Percentiles rank a stretch among this genome's conserved stretches.
phyloP scores from a whole-genome alignment of 2,888 invertebrate species.

The Cheilosia variabilis region DNA sequence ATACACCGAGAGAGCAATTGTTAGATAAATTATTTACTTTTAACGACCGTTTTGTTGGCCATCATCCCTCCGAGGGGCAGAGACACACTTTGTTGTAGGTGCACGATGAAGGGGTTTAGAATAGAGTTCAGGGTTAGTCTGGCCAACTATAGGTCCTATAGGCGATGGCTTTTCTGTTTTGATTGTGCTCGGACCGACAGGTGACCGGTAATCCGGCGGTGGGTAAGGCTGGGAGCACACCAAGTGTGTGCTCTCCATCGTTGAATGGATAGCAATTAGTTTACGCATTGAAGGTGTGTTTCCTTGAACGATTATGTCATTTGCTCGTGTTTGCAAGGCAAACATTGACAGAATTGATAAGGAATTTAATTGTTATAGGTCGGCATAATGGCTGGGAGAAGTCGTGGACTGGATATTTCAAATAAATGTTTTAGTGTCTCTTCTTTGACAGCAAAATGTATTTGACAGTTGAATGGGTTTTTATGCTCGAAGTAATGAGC shows the following conservation, averaged over 20 bases:
- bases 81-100: constrained; percentile 22
- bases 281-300: constrained; percentile 39
- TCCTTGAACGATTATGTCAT: constrained; percentile 52
- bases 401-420: too few species aligned
- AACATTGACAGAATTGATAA: constrained; percentile 26
- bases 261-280: constrained; percentile 38
- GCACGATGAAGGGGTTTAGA: constrained; percentile 8
- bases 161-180: constrained; percentile 42
- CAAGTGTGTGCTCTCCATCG: constrained; percentile 11
- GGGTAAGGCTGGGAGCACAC: background rate
- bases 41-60: constrained; percentile 65
- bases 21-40: constrained; percentile 70
- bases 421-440: too few species aligned
- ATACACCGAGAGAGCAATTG: constrained; percentile 43
- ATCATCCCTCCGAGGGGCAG: constrained; percentile 27
- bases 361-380: constrained; percentile 11
- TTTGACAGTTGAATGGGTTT: too few species aligned
- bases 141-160: constrained; percentile 13
- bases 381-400: background rate
- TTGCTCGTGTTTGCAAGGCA: background rate
- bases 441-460: too few species aligned
- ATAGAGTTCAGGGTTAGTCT: constrained; percentile 74
- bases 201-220: constrained; percentile 14
- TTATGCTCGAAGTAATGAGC: too few species aligned
- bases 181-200: constrained; percentile 31